Evolutionary conservation across 2,888 invertebrate genomes (phyloP), one percentile per base, ranked within the genome.

Genomic region (Polylopha cassiicola): DNA sequence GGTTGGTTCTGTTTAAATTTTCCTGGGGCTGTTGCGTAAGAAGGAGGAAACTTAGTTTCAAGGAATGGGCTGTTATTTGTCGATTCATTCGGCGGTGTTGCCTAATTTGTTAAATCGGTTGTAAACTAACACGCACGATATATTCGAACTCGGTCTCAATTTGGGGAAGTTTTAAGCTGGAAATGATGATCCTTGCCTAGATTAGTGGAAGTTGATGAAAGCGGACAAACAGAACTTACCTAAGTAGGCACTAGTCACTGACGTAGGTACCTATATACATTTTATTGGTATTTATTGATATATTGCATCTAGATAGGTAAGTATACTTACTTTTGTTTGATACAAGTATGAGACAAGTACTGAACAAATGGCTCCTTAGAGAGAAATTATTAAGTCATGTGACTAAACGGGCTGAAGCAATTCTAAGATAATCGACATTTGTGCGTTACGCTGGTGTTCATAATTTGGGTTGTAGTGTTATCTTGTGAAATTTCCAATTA

Each of bases 401-500:
- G n/a, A n/a, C n/a, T n/a, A n/a, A n/a, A n/a, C n/a, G n/a, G n/a
- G n/a, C n/a, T n/a, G n/a, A n/a, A n/a, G n/a, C n/a, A n/a, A 34
- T 37, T 24, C 34, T 37, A 41, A 43, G 42, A n/a, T 43, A 22
- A 29, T 28, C 33, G 36, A 6, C 18, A 26, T 28, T 36, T 33
- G 36, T 37, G 18, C 39, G 33, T 26, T 60, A 51, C 49, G 55
- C 53, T 51, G 57, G 59, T 63, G 64, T 63, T 61, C 65, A 73
- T 72, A 75, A 78, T 75, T 69, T 72, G 65, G 67, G 71, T 71
- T 64, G 68, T 69, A 68, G 79, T 76, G 80, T 71, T 82, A 84
- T 82, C 81, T 80, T 71, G 82, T 70, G 73, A 81, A 80, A 84
- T 79, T 79, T 80, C 74, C 73, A 78, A 81, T 81, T 78, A 78